Percentiles rank a stretch among this genome's conserved stretches.
These are phyloP conservation scores for Pipistrellus kuhlii DNA, from an alignment of 2,797 vertebrate species.

Conservation along the genomic window DNA sequence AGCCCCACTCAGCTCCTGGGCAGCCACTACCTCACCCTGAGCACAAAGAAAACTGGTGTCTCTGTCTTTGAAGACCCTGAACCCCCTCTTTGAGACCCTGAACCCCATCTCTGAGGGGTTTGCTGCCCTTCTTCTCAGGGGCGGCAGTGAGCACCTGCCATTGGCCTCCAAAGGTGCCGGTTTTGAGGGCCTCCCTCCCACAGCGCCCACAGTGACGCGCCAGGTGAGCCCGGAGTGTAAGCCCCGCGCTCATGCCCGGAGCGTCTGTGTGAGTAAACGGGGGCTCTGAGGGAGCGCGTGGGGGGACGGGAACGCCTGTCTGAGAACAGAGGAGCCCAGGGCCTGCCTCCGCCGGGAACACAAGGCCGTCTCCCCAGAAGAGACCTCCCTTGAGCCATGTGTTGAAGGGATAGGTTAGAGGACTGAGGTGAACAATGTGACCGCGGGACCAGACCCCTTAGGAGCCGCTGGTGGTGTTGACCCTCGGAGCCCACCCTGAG, in stretches of 20 bases:
- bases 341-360: accelerated
- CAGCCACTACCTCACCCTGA: neutral
- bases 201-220: neutral
- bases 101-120: neutral
- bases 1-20: neutral
- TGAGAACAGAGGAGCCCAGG: neutral
- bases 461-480: neutral
- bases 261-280: neutral
- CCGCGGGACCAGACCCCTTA: neutral
- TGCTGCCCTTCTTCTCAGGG: neutral
- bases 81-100: neutral
- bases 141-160: neutral
- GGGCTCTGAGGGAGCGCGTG: neutral
- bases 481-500: neutral
- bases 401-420: neutral
- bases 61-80: too few species aligned
- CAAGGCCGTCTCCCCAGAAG: neutral
- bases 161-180: neutral
- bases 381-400: too few species aligned
- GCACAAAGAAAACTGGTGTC: too few species aligned
- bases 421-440: neutral
- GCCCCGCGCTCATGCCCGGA: neutral
- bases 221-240: neutral
- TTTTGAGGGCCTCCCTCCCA: neutral
- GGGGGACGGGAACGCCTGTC: neutral